Conservation (phyloP, 2,113 vertebrate genomes). For the Thryonomys swinderianus region DNA sequence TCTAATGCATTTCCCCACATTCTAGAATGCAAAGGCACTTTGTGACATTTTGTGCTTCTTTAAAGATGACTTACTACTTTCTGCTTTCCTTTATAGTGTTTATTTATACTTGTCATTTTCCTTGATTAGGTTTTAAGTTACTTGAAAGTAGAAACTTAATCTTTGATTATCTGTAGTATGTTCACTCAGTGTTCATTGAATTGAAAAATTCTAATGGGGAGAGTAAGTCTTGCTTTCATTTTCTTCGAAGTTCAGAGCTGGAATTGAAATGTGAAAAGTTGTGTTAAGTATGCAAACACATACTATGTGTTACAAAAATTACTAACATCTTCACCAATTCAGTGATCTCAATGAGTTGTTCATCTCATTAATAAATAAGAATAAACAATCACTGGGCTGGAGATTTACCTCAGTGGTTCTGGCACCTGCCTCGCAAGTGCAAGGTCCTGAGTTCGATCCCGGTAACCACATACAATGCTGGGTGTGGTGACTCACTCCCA, state of each 20-base stretch:
- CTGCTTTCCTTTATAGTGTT: background rate
- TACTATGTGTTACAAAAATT: background rate
- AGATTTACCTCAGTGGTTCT: no score
- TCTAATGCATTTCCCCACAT: no score
- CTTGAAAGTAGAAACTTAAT: background rate
- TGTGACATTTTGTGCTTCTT: background rate
- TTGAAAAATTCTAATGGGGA: background rate
- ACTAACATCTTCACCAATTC: background rate
- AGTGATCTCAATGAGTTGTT: background rate
- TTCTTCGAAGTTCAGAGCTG: conserved; percentile 1
- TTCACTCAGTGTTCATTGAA: background rate
- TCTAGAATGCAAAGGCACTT: no score
- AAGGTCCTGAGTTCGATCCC: no score
- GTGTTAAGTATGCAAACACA: background rate
- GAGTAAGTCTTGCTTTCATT: conserved; percentile 14
- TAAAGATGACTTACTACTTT: background rate
- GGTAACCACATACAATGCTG: no score
- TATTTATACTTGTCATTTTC: background rate
- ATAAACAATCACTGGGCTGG: background rate
- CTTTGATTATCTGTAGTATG: background rate
- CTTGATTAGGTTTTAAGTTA: conserved; percentile 21
- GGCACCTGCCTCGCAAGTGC: no score
- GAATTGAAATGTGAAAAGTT: background rate
- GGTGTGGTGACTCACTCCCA: no score
- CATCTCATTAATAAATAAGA: background rate